Percentiles rank a stretch among this genome's conserved stretches.
Conservation (phyloP, 2,888 invertebrate species). For the Elmis aenea region DNA sequence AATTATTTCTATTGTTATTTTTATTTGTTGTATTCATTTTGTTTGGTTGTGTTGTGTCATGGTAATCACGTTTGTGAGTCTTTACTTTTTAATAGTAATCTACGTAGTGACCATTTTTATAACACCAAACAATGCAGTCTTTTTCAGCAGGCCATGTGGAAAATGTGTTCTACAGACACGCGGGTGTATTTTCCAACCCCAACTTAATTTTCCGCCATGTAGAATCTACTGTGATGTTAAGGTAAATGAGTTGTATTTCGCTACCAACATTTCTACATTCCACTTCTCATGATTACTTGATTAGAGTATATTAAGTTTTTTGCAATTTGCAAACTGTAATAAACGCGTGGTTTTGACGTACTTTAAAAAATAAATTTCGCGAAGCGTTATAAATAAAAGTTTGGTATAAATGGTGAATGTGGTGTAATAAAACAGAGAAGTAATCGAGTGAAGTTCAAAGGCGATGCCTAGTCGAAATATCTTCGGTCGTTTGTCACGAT, state of each 20-base stretch:
- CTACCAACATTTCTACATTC: slow-evolving; percentile 18
- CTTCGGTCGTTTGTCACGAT: slow-evolving; percentile 45
- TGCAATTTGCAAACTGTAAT: not conserved
- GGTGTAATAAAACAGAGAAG: no score
- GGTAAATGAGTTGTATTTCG: slow-evolving; percentile 35
- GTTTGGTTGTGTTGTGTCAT: no score
- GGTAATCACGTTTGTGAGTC: no score
- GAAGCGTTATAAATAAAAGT: no score
- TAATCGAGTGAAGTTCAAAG: no score
- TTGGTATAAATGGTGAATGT: no score
- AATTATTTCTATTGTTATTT: no score
- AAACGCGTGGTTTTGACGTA: not conserved
- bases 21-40: no score
- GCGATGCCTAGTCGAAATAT: slow-evolving; percentile 34
- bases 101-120: no score
- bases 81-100: no score
- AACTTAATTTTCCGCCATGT: slow-evolving; percentile 43
- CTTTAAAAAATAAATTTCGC: not conserved
- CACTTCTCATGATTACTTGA: slow-evolving; percentile 7
- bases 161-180: slow-evolving; percentile 38
- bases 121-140: no score
- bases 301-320: slow-evolving; percentile 4
- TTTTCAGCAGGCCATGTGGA: slow-evolving; percentile 36
- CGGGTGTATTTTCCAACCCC: slow-evolving; percentile 28
- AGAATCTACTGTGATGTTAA: slow-evolving; percentile 29